Evolutionary conservation across 2,888 invertebrate genomes (phyloP), one percentile per base, ranked within the genome.

Genomic region (Polydesmus complanatus): DNA sequence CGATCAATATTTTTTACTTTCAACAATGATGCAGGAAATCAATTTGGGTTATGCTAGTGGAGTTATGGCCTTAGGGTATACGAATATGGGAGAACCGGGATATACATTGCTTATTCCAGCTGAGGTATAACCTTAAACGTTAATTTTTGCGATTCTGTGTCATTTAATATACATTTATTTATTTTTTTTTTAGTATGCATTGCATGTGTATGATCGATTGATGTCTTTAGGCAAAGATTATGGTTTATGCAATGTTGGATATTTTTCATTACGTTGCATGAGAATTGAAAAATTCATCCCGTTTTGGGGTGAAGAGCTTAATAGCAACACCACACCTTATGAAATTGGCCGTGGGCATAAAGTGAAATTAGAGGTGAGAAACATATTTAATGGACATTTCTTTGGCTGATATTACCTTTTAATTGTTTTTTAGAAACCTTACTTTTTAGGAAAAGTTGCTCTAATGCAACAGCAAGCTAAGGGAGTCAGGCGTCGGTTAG

Each of bases 21-120:
- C 37, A 18, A 25, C n/a, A 54, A 21, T 19, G 63, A 66, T 64
- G n/a, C 68, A 80, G 79, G 75, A 75, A 65, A 79, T 83, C 18
- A 82, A 84, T 69, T 77, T 84, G 51, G 83, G 82, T 1, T 82
- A 83, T 70, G 83, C 83, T 18, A 82, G 83, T 49, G 83, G 82
- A 68, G 82, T 84, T 14, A 80, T 81, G 77, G 80, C 83, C 51
- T 81, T 85, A 81, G 79, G 82, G 27, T 81, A 84, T 67, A 85
- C 84, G 0, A 83, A 85, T 68, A 82, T 83, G 27, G 84, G 84
- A 11, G 84, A 84, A 71, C 81, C 83, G 62, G 84, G 84, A 14
- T 84, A 82, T 71, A 82, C 83, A 63, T 73, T 85, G 1, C 83
- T 83, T 69, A 79, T 84, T 62, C 84, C 84, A 3, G 82, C 83